Conservation (phyloP, 2,797 vertebrate genomes). For the Sebastes baramenuke region DNA sequence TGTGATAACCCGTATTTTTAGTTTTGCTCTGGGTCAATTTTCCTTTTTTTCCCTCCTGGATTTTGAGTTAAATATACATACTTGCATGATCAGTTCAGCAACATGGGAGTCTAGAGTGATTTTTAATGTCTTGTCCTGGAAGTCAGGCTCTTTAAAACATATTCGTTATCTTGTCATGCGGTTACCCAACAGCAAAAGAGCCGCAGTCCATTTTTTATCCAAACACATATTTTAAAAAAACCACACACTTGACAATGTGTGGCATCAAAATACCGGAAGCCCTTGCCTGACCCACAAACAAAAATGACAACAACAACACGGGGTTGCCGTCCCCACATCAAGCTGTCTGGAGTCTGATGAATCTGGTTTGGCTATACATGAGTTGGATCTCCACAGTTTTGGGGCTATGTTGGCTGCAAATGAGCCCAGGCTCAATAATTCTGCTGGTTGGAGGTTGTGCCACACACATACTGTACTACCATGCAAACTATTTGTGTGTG, state of each 20-base stretch:
- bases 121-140: background rate
- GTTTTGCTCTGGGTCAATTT: constrained; percentile 10
- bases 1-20: constrained; percentile 55
- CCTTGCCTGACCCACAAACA: constrained; percentile 31
- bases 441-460: constrained; percentile 28
- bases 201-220: constrained; percentile 22
- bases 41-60: background rate
- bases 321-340: constrained; percentile 42
- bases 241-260: constrained; percentile 18
- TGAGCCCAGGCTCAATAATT: constrained; percentile 18
- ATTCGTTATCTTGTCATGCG: constrained; percentile 20
- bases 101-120: background rate
- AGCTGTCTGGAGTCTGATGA: constrained; percentile 37
- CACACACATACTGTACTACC: constrained; percentile 14
- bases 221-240: constrained; percentile 22
- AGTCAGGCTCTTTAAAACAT: background rate
- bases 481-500: constrained; percentile 1
- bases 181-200: background rate
- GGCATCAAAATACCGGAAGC: constrained; percentile 49
- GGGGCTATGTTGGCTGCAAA: constrained; percentile 23
- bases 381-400: constrained; percentile 21
- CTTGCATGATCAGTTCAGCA: background rate
- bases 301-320: constrained; percentile 47
- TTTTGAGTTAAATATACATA: background rate
- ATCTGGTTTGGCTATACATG: constrained; percentile 33